Base-by-base conservation (phyloP, 2,797 vertebrate species). In the Anableps anableps region DNA sequence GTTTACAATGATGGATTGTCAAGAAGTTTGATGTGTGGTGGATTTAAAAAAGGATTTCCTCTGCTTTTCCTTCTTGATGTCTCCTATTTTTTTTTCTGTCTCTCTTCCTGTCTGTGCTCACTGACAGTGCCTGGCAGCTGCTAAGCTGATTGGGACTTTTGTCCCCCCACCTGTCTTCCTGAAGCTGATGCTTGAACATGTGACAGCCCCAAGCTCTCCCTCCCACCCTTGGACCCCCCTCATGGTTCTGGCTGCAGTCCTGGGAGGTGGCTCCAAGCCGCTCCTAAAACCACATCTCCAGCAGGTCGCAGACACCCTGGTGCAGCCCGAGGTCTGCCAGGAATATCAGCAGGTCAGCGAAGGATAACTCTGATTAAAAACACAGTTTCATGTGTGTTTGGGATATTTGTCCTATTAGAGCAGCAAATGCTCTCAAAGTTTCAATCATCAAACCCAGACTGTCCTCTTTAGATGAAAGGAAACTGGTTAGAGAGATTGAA, bases 91-190 rank as follows among this genome's bases (percentile, higher is more conserved):
- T 31, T 62, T 34, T 74, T 62, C 36, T 55, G 36, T 29, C 68
- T 71, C 31, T 38, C 41, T 86, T 72, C 68, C 80, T 82, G 23
- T 78, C 79, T 84, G 29, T 85, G 16, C 66, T 74, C 47, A 77
- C 70, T 85, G 81, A 5, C 88, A 99, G 98, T 94, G 96, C 87
- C 79, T 94, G 76, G 95, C 95, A 83, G 96, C 97, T 0, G 97
- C 97, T 1, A 96, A 97, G 90, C 90, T 98, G 71, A 83, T 99
- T 19, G 98, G 98, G 31, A 95, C 83, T 0, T 99, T 99, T 80
- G 97, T 99, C 78, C 95, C 86, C 88, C 97, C 98, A 0, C 96
- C 95, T 0, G 97, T 97, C 58, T 97, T 96, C 21, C 92, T 99
- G 88, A 98, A 96, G 87, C 92, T 99, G 86, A 91, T 97, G 78